These are phyloP conservation scores for Delphinus delphis DNA, from an alignment of 2,113 vertebrate species.

Conservation along the genomic window DNA sequence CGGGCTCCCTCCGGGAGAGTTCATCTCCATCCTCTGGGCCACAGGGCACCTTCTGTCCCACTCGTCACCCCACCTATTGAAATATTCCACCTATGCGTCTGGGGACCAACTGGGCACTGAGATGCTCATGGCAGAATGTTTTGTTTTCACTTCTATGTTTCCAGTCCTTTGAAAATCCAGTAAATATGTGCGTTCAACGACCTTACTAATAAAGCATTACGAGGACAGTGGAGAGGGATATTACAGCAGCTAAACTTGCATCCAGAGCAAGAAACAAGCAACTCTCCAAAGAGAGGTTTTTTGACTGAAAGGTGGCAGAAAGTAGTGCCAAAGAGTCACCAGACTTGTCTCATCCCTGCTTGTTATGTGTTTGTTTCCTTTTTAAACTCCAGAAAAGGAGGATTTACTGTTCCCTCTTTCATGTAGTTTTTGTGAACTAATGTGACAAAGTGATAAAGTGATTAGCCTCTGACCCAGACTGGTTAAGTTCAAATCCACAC, in stretches of 20 bases:
- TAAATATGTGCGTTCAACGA: background rate
- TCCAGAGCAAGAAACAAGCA: background rate
- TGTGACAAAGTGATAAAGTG: background rate
- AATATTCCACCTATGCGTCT: background rate
- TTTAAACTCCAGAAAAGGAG: background rate
- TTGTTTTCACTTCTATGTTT: background rate
- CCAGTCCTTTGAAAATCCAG: background rate
- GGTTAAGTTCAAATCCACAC: background rate
- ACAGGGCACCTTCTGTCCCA: rapidly evolving
- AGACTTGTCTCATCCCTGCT: background rate
- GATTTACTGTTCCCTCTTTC: background rate
- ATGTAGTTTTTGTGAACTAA: background rate
- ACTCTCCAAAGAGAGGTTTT: background rate
- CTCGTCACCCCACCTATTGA: background rate
- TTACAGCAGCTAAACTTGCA: background rate
- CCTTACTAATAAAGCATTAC: background rate
- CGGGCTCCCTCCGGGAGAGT: background rate
- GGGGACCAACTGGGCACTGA: background rate
- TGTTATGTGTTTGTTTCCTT: background rate
- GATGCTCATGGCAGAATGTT: background rate
- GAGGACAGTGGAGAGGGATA: background rate
- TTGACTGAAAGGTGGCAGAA: background rate
- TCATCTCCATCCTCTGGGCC: background rate
- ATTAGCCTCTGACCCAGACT: background rate
- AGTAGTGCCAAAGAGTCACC: background rate